These are phyloP conservation scores for Griposia aprilina DNA, from an alignment of 2,888 invertebrate genomes.

Conservation along the genomic window DNA sequence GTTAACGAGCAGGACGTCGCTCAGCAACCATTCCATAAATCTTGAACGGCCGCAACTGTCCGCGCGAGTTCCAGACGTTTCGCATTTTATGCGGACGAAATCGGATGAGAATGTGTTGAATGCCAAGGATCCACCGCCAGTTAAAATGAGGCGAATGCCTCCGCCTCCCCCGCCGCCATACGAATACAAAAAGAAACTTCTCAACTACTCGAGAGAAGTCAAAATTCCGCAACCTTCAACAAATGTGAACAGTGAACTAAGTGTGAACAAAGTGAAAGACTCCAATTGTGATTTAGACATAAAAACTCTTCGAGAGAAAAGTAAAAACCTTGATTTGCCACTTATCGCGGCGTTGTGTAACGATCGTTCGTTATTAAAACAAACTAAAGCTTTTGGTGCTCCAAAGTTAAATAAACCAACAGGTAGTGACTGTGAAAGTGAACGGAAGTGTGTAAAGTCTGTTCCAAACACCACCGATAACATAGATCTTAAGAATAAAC, in stretches of 20 bases:
- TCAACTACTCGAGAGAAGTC: slow-evolving; percentile 88
- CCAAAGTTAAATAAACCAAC: slow-evolving; percentile 91
- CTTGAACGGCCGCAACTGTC: slow-evolving; percentile 93
- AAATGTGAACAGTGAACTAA: slow-evolving; percentile 77
- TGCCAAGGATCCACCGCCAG: slow-evolving; percentile 87
- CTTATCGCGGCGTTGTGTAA: slow-evolving; percentile 98
- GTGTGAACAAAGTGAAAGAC: slow-evolving; percentile 83
- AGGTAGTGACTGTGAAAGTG: slow-evolving; percentile 87
- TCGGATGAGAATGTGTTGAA: slow-evolving; percentile 96
- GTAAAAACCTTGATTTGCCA: slow-evolving; percentile 97
- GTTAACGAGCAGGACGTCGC: slow-evolving; percentile 89
- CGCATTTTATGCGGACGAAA: slow-evolving; percentile 92
- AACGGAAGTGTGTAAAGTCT: slow-evolving; percentile 85
- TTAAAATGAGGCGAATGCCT: slow-evolving; percentile 89
- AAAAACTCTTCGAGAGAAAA: slow-evolving; percentile 96
- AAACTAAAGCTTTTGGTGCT: slow-evolving; percentile 96
- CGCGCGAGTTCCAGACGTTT: slow-evolving; percentile 87
- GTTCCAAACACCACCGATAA: slow-evolving; percentile 87
- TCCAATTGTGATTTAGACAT: slow-evolving; percentile 92
- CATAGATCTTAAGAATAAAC: slow-evolving; percentile 86
- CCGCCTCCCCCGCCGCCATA: slow-evolving; percentile 90
- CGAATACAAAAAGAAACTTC: slow-evolving; percentile 88
- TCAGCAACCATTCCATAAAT: slow-evolving; percentile 92
- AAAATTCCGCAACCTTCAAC: slow-evolving; percentile 74
- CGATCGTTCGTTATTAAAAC: slow-evolving; percentile 96